Evolutionary conservation across 2,888 invertebrate genomes (phyloP).

Genomic region (Pseudococcus viburni): DNA sequence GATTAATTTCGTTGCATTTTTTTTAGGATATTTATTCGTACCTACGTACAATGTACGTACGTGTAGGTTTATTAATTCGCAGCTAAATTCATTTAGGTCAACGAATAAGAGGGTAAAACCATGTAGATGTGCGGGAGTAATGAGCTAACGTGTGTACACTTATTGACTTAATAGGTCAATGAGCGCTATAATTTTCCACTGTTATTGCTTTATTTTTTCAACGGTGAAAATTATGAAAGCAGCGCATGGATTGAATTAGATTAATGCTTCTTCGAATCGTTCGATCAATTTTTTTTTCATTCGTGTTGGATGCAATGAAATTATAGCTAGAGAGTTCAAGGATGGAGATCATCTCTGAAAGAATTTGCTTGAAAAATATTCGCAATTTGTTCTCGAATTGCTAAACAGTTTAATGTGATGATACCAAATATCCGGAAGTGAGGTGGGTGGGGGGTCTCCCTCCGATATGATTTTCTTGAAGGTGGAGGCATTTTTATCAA

Average conservation of each 20-base stretch:
- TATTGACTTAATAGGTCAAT: constrained; percentile 58
- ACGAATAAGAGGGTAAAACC: constrained; percentile 11
- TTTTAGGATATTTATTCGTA: neutral
- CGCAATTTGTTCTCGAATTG: too few relatives aligned
- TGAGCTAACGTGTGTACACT: constrained; percentile 53
- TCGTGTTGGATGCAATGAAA: too few relatives aligned
- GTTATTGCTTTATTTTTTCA: constrained; percentile 49
- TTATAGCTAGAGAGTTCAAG: too few relatives aligned
- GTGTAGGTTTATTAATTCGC: constrained; percentile 2
- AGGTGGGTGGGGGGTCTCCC: too few relatives aligned
- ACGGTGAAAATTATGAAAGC: constrained; percentile 40
- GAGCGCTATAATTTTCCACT: constrained; percentile 52
- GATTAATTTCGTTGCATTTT: neutral
- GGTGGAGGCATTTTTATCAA: too few relatives aligned
- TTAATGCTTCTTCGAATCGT: neutral
- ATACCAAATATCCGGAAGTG: too few relatives aligned
- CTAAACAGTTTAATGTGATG: too few relatives aligned
- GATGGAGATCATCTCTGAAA: too few relatives aligned
- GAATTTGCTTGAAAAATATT: too few relatives aligned
- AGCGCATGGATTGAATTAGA: neutral
- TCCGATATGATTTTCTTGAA: too few relatives aligned
- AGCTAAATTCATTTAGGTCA: constrained; percentile 53
- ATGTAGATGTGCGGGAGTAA: constrained; percentile 40
- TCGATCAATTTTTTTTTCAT: neutral
- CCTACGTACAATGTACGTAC: neutral